Base-by-base conservation (phyloP, 1,140 invertebrate species). In the Saccostrea echinata region DNA sequence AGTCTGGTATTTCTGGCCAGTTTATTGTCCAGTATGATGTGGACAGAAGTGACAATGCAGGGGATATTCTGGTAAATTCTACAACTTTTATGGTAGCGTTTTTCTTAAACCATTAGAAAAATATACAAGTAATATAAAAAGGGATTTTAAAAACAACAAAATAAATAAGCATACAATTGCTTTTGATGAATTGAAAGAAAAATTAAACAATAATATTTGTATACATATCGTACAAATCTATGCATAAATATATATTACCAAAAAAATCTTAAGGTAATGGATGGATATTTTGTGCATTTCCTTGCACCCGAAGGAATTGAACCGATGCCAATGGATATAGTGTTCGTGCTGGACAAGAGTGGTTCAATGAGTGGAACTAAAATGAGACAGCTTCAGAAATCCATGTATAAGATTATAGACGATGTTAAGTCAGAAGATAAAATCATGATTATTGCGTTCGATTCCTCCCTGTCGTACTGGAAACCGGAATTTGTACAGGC, bases 261-360 rank as follows among this genome's bases (percentile, higher is more conserved):
- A 55, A 55, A 55, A 0, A 11, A 53, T 53, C 4, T 8, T 12
- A 21, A 97, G 96, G 95, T 97, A 12, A 96, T 96, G 90, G 96
- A 97, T 90, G 97, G 97, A 0, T 97, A 97, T 93, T 97, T 97
- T 94, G 96, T 97, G 3, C 97, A 97, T 91, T 97, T 97, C 95
- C 97, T 97, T 91, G 96, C 96, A 4, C 97, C 97, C 8, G 85
- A 92, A 21, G 93, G 93, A 52, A 95, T 96, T 3, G 93, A 95
- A 52, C 95, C 96, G 1, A 93, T 97, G 43, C 95, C 95, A 18
- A 97, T 97, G 92, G 96, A 97, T 91, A 96, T 97, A 0, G 95
- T 97, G 8, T 97, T 97, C 91, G 96, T 97, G 2, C 94, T 97
- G 85, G 97, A 97, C 92, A 96, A 96, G 0, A 97, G 96, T 52